phyloP scores from a whole-genome alignment of 2,888 invertebrate genomes.

The Priocnemis perturbator region DNA sequence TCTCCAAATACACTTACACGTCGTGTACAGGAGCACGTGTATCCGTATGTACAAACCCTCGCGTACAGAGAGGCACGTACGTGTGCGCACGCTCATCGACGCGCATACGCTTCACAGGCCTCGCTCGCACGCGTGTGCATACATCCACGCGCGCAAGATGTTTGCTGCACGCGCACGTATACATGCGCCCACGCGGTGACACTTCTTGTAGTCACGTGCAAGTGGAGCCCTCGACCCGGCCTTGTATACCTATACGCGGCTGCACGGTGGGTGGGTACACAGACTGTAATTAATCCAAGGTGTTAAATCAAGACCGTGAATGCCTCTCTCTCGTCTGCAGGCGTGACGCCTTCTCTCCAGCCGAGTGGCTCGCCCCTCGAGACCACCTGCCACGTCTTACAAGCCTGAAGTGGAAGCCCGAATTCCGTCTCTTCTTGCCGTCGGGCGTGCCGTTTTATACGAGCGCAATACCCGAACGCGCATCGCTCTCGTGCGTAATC shows the following conservation, averaged over 20 bases:
- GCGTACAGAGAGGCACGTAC: too few relatives aligned
- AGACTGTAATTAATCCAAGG: slow-evolving; percentile 71
- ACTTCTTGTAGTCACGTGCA: too few relatives aligned
- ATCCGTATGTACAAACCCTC: too few relatives aligned
- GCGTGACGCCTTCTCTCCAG: slow-evolving; percentile 60
- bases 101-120: too few relatives aligned
- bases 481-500: slow-evolving; percentile 29
- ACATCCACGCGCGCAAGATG: too few relatives aligned
- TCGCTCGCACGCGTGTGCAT: too few relatives aligned
- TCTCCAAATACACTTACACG: too few relatives aligned
- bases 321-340: slow-evolving; percentile 48
- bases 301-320: slow-evolving; percentile 70
- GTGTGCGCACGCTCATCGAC: too few relatives aligned
- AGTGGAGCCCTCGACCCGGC: too few relatives aligned
- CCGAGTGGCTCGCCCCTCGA: slow-evolving; percentile 56
- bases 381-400: slow-evolving; percentile 56
- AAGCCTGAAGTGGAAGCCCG: slow-evolving; percentile 42
- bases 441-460: slow-evolving; percentile 24
- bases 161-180: slow-evolving; percentile 1
- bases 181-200: background rate
- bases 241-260: too few relatives aligned
- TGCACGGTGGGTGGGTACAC: slow-evolving; percentile 49
- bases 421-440: slow-evolving; percentile 49
- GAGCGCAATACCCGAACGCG: slow-evolving; percentile 25
- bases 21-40: too few relatives aligned